Conservation (phyloP, 2,797 vertebrate species). For the Sparidentex hasta region DNA sequence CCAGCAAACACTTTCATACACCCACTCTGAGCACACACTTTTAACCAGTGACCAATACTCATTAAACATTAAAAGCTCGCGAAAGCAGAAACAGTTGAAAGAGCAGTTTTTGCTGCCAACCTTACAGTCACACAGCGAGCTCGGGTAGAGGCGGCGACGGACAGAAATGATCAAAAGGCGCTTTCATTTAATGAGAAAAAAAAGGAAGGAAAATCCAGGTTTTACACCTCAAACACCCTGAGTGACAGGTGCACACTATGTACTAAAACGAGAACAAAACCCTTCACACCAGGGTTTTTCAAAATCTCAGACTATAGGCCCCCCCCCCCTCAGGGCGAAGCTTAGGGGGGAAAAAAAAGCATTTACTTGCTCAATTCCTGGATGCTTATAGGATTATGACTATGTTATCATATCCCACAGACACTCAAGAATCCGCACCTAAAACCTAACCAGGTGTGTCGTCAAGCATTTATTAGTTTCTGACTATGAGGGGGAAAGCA, state of each 20-base stretch:
- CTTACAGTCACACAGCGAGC: conserved; percentile 33
- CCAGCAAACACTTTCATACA: neutral
- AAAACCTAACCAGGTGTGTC: too few species aligned
- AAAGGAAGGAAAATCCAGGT: neutral
- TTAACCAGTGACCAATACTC: neutral
- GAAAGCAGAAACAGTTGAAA: conserved; percentile 58
- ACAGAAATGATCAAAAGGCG: conserved; percentile 19
- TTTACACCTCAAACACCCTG: neutral
- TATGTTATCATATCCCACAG: too few species aligned
- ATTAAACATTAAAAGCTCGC: conserved; percentile 60
- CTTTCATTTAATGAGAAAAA: conserved; percentile 6
- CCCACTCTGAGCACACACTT: neutral
- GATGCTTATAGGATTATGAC: too few species aligned
- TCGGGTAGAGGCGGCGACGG: neutral
- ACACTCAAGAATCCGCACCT: too few species aligned
- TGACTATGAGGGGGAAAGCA: too few species aligned
- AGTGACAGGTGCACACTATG: neutral
- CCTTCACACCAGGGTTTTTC: too few species aligned
- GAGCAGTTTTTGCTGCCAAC: conserved; percentile 39
- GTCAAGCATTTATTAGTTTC: too few species aligned
- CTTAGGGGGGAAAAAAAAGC: too few species aligned
- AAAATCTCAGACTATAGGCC: too few species aligned
- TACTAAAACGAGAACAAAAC: neutral
- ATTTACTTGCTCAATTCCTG: too few species aligned
- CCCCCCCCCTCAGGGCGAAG: too few species aligned